Evolutionary conservation across 2,888 invertebrate genomes (phyloP), one percentile per base, ranked within the genome.

Genomic region (Ferdinandea cuprea): DNA sequence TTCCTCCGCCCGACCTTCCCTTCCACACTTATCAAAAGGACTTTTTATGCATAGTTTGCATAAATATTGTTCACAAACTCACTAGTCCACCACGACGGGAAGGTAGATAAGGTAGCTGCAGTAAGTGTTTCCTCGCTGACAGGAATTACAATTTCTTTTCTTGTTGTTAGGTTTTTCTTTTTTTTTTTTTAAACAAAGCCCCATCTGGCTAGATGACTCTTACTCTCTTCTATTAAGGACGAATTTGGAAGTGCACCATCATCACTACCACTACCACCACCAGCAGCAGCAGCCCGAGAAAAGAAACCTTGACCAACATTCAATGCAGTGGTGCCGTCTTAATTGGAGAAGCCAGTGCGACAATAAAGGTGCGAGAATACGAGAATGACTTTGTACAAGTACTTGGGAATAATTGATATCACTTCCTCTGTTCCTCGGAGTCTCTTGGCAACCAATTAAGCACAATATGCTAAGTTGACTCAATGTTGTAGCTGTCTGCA

Each of bases 261-360:
- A 25, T 2, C 5, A n/a, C n/a, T n/a, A n/a, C n/a, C n/a, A n/a
- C n/a, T n/a, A n/a, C n/a, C n/a, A n/a, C n/a, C n/a, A n/a, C n/a
- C n/a, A n/a, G n/a, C n/a, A n/a, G n/a, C n/a, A n/a, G n/a, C n/a
- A n/a, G n/a, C n/a, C n/a, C n/a, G n/a, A n/a, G n/a, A n/a, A n/a
- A 28, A 15, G n/a, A 13, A 48, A 56, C 81, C 81, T 83, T 83
- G 81, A 72, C 81, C 81, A 83, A 83, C 66, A 83, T 83, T 68
- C 81, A 77, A 83, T 83, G 72, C 35, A 21, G 44, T 44, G 54
- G 9, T 44, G 46, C n/a, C 59, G 66, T 77, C 61, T 77, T 77
- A 77, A 72, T 77, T 72, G 72, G 81, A n/a, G n/a, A 66, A 68
- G 59, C 59, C 46, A 59, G 40, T 46, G n/a, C n/a, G 59, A 81